Conservation (phyloP, 2,888 invertebrate genomes). For the Tinea trinotella region DNA sequence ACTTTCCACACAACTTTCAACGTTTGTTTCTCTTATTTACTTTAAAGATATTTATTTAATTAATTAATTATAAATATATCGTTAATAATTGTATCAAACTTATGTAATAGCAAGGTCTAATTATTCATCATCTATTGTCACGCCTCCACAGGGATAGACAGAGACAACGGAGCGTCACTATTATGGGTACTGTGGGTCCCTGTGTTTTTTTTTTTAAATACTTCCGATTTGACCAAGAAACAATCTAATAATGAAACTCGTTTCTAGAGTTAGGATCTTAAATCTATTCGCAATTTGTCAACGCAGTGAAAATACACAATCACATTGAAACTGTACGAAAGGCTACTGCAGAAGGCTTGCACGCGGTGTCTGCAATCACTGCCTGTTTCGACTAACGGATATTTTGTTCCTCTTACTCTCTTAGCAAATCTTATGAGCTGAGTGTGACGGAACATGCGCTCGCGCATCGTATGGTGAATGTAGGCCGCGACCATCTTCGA, state of each 20-base stretch:
- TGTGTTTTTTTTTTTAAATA: no score
- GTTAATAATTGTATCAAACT: not conserved
- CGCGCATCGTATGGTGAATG: constrained; percentile 64
- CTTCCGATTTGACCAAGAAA: no score
- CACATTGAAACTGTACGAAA: constrained; percentile 27
- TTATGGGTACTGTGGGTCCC: no score
- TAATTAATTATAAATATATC: no score
- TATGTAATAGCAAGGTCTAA: not conserved
- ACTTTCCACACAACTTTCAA: no score
- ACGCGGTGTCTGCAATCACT: constrained; percentile 35
- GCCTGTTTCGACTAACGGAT: constrained; percentile 8
- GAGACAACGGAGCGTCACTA: no score
- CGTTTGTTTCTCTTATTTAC: no score
- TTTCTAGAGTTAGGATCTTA: not conserved
- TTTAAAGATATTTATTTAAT: no score
- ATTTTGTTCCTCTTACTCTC: constrained; percentile 33
- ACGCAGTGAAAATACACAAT: constrained; percentile 9
- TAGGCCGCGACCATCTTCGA: constrained; percentile 69
- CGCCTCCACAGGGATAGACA: no score
- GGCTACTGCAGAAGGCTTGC: constrained; percentile 45
- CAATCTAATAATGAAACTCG: not conserved
- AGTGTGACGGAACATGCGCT: constrained; percentile 45
- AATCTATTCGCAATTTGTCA: constrained; percentile 11
- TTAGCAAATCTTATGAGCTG: not conserved
- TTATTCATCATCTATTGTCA: no score